Evolutionary conservation across 2,888 invertebrate genomes (phyloP).

Genomic region (Tipula lateralis): DNA sequence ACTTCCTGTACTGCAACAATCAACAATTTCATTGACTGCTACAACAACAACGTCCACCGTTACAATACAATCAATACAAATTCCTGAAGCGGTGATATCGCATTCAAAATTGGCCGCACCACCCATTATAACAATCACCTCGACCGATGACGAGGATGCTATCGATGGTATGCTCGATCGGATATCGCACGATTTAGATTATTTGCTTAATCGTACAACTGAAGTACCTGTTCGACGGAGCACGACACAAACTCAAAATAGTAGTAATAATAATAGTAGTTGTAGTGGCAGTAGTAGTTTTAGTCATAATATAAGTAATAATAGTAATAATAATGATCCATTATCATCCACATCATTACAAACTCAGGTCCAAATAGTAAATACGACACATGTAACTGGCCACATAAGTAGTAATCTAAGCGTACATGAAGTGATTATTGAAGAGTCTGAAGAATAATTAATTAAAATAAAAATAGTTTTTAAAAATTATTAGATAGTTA

Average conservation of each 20-base stretch:
- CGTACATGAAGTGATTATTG: slow-evolving; percentile 40
- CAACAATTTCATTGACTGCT: slow-evolving; percentile 30
- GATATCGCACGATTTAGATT: slow-evolving; percentile 77
- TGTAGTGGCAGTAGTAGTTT: slow-evolving; percentile 8
- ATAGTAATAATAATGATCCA: not conserved
- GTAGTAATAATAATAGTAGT: slow-evolving; percentile 29
- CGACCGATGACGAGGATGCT: slow-evolving; percentile 38
- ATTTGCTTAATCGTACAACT: slow-evolving; percentile 65
- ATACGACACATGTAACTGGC: slow-evolving; percentile 27
- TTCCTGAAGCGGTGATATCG: not conserved
- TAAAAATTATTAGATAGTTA: not conserved
- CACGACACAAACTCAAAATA: slow-evolving; percentile 28
- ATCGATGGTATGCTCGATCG: slow-evolving; percentile 68
- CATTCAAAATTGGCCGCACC: slow-evolving; percentile 31
- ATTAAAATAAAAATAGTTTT: not conserved
- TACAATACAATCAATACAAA: not conserved
- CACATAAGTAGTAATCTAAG: slow-evolving; percentile 31
- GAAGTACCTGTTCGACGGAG: slow-evolving; percentile 36
- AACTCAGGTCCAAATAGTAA: slow-evolving; percentile 32
- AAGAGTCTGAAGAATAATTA: slow-evolving; percentile 38
- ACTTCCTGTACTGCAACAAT: slow-evolving; percentile 34
- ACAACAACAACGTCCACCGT: not conserved
- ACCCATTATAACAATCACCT: slow-evolving; percentile 39
- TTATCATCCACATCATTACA: slow-evolving; percentile 34
- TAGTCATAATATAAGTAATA: too few relatives aligned